Percentiles rank a stretch among this genome's conserved stretches.
phyloP scores from a whole-genome alignment of 2,888 invertebrate species.

The Scelioninae gen. 1 region DNA sequence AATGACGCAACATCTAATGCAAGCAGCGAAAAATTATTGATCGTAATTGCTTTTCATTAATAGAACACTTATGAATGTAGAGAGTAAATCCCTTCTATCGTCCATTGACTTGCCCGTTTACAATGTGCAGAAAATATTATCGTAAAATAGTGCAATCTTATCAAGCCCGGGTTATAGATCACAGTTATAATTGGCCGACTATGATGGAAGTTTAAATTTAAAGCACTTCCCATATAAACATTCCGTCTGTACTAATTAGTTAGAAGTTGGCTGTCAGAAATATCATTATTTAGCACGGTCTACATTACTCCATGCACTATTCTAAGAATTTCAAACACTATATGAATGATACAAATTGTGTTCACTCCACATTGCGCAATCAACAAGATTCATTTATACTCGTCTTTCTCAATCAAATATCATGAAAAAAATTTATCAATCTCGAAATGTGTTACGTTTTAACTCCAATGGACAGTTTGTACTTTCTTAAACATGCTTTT shows the following conservation, averaged over 20 bases:
- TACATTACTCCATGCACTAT: conserved; percentile 23
- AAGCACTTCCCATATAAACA: conserved; percentile 51
- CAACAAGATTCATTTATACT: conserved; percentile 8
- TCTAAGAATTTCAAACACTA: conserved; percentile 25
- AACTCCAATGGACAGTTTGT: too few species aligned
- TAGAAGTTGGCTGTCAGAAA: conserved; percentile 45
- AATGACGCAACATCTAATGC: too few species aligned
- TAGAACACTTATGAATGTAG: conserved; percentile 26
- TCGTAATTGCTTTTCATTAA: conserved; percentile 2
- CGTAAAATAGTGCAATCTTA: conserved; percentile 50
- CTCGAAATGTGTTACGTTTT: too few species aligned
- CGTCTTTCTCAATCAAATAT: too few species aligned
- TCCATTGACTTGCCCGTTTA: conserved; percentile 50
- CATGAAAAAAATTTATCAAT: too few species aligned
- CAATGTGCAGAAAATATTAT: conserved; percentile 44
- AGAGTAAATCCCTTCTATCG: conserved; percentile 29
- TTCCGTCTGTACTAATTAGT: conserved; percentile 45
- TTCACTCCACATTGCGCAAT: conserved; percentile 14
- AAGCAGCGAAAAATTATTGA: too few species aligned
- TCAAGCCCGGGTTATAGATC: conserved; percentile 59
- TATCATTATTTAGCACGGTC: conserved; percentile 40
- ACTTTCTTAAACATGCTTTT: too few species aligned
- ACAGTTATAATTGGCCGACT: conserved; percentile 59
- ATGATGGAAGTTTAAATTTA: conserved; percentile 56
- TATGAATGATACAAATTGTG: conserved; percentile 34